Evolutionary conservation across 2,113 vertebrate species (phyloP), one percentile per base, ranked within the genome.

Genomic region (Phaethon lepturus): DNA sequence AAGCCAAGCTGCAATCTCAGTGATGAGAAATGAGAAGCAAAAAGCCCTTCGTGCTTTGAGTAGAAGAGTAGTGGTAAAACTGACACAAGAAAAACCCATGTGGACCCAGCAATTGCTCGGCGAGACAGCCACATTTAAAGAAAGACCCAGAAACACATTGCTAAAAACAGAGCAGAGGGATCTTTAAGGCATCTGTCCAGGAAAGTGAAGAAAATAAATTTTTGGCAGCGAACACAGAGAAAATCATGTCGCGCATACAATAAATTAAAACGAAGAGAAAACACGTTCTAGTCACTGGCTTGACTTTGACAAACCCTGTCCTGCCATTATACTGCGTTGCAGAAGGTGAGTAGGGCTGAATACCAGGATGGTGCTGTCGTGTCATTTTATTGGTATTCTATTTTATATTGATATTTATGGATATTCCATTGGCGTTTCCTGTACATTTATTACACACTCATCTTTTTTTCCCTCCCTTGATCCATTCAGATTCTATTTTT

Each of bases 241-340:
- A 95, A 91, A 74, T 12, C 26, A 67, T 7, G 31, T 26, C n/a
- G 52, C 0, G 9, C 78, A 80, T 52, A 44, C 68, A 83, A 74
- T 31, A 47, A 67, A 88, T 71, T 47, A 77, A 88, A 92, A 75
- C 13, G 0, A 86, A 17, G 74, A 81, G 77, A 24, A 28, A 11
- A 24, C 44, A 9, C 4, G 12, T 35, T 58, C 63, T 19, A 3
- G 10, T 22, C 11, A 3, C 59, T 38, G 26, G 23, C 38, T 67
- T 47, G 68, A 47, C 68, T 87, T 63, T 68, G 35, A 38, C 29
- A 68, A 80, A 44, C 17, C 47, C 47, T 35, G 28, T 12, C 20
- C 42, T 63, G n/a, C 6, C 0, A 0, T 52, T 26, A 19, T 2
- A 20, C 18, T 24, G 3, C 2, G 20, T 1, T 53, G 45, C 53